Evolutionary conservation across 2,113 vertebrate genomes (phyloP).

Genomic region (Grantiella picta): DNA sequence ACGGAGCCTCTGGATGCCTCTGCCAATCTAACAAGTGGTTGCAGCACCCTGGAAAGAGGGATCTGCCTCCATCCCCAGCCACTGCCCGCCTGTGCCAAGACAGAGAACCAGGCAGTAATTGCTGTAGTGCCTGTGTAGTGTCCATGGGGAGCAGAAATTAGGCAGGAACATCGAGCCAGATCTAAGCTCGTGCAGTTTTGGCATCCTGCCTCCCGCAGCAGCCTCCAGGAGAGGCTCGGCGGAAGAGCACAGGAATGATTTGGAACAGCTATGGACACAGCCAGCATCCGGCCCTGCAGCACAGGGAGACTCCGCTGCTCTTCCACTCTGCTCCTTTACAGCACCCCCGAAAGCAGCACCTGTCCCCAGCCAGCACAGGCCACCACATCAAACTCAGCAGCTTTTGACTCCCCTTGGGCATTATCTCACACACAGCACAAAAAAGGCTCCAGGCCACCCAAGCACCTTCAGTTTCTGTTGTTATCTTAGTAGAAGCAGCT

Average conservation of each 20-base stretch:
- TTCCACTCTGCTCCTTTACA: background rate
- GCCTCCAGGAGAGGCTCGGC: background rate
- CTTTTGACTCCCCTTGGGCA: background rate
- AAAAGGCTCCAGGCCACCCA: background rate
- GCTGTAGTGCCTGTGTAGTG: background rate
- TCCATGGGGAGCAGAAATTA: background rate
- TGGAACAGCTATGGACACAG: background rate
- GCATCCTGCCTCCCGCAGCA: background rate
- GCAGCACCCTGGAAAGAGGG: background rate
- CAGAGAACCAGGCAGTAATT: background rate
- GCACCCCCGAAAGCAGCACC: background rate
- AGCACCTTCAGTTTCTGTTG: background rate
- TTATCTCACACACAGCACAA: background rate
- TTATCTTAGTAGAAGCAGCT: background rate
- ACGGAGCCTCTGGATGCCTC: background rate
- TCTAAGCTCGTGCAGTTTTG: background rate
- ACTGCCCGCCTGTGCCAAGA: accelerated
- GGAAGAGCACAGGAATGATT: background rate
- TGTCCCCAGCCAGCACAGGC: background rate
- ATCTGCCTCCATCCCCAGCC: background rate
- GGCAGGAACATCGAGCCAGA: background rate
- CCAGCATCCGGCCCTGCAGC: background rate
- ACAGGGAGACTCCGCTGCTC: background rate
- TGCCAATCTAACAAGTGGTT: background rate
- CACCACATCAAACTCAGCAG: accelerated